Percentiles rank a stretch among this genome's conserved stretches.
phyloP scores from a whole-genome alignment of 1,140 invertebrate species.

The Bombus pyrosoma region DNA sequence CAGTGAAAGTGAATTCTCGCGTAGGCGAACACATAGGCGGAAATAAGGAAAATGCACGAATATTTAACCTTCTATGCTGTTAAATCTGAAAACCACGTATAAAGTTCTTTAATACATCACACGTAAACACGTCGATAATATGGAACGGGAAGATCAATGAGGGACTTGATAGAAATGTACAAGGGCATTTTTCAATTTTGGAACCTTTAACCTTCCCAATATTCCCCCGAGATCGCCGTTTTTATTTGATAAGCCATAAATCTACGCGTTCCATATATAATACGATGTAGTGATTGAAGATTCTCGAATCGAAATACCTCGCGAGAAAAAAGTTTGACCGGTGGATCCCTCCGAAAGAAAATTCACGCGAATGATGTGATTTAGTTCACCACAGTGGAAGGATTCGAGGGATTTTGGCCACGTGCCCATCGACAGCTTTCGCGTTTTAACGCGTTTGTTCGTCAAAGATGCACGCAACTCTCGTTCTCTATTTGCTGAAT shows the following conservation, averaged over 20 bases:
- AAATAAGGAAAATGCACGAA: not conserved
- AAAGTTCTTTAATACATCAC: not conserved
- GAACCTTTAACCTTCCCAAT: not conserved
- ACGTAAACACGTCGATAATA: not conserved
- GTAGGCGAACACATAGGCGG: not conserved
- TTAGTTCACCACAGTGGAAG: not conserved
- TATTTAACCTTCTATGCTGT: not conserved
- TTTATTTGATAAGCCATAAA: not conserved
- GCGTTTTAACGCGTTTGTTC: not conserved
- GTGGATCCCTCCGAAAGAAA: not conserved
- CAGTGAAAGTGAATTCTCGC: not conserved
- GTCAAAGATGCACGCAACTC: not conserved
- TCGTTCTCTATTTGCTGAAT: slow-evolving; percentile 39
- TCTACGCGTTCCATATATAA: not conserved
- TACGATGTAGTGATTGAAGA: not conserved
- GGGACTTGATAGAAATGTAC: not conserved
- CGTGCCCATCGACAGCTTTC: not conserved
- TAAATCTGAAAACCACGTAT: not conserved
- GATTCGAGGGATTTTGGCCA: not conserved
- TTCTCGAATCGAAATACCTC: not conserved
- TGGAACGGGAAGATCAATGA: not conserved
- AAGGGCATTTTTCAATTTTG: not conserved
- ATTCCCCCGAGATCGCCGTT: not conserved
- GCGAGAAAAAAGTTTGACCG: not conserved
- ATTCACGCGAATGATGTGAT: not conserved